Base-by-base conservation (phyloP, 2,888 invertebrate species). In the Lasioglossum leucozonium region DNA sequence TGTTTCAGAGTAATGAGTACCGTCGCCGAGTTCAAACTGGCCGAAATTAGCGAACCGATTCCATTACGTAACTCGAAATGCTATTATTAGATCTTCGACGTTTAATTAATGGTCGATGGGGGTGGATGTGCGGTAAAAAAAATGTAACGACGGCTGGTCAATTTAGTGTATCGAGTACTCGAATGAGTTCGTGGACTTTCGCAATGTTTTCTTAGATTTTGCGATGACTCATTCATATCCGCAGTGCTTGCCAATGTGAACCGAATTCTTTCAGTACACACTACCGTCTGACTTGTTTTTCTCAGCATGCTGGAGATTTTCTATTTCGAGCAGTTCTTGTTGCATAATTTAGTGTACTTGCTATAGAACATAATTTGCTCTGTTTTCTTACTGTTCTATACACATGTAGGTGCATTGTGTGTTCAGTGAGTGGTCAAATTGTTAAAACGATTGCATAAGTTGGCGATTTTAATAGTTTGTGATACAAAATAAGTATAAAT, bases 41-140 rank as follows among this genome's bases (percentile, higher is more conserved):
- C 65, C 34, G 37, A 83, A 83, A 83, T 83, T 83, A 76, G 65
- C 72, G 11, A 55, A 72, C 71, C 55, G 62, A 40, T 30, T 40
- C 65, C 42, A 55, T 83, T 76, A 84, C 77, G 69, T 74, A 84
- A 84, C 42, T 55, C 58, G 55, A 34, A 51, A 30, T 26, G 16
- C 75, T 77, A 84, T 77, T 88, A 30, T 87, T 88, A 72, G 58
- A 72, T n/a, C 34, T 65, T 77, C 67, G 51, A 77, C 22, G 62
- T 30, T 74, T 85, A 79, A 82, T 86, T 78, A 79, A 76, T 58
- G 75, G 40, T 72, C 37, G 30, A 18, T 2, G 42, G 26, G 65
- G 18, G 2, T 34, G 65, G 13, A 34, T 85, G 34, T 72, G 1
- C 37, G n/a, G 16, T 76, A 72, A 77, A 76, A 72, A 83, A 72